Evolutionary conservation across 1,140 invertebrate genomes (phyloP).

Genomic region (Aphaenogaster rudis): DNA sequence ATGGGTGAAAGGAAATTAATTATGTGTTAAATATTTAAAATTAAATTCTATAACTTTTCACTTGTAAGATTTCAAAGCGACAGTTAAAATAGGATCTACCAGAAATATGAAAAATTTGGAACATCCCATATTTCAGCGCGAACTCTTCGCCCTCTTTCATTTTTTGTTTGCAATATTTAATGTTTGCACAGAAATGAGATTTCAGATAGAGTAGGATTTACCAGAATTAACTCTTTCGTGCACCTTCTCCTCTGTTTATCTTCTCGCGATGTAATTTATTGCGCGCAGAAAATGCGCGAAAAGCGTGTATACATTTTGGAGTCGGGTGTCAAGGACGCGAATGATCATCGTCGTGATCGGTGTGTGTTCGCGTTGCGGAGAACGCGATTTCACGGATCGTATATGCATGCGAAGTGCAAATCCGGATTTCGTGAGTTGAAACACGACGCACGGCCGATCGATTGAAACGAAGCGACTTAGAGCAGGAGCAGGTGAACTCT

Average conservation of each 20-base stretch:
- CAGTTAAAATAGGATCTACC: neutral
- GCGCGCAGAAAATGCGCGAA: neutral
- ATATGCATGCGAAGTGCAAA: slow-evolving; percentile 34
- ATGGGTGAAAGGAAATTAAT: neutral
- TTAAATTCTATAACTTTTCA: neutral
- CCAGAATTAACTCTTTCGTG: neutral
- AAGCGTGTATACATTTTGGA: neutral
- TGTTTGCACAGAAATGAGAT: neutral
- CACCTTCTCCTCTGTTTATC: neutral
- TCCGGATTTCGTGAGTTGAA: slow-evolving; percentile 40
- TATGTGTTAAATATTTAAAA: neutral
- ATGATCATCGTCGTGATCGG: slow-evolving; percentile 10
- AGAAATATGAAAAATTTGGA: neutral
- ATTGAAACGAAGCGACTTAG: slow-evolving; percentile 27
- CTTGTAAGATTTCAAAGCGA: neutral
- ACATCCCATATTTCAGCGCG: neutral
- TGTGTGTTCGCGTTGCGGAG: neutral
- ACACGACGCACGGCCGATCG: slow-evolving; percentile 40
- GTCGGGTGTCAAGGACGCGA: neutral
- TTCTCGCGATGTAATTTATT: slow-evolving; percentile 24
- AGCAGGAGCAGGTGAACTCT: slow-evolving; percentile 43
- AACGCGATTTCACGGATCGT: slow-evolving; percentile 48
- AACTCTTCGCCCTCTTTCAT: neutral
- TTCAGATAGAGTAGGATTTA: neutral
- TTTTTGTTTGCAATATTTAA: neutral